Evolutionary conservation across 2,113 vertebrate genomes (phyloP).

Genomic region (Pimephales promelas): DNA sequence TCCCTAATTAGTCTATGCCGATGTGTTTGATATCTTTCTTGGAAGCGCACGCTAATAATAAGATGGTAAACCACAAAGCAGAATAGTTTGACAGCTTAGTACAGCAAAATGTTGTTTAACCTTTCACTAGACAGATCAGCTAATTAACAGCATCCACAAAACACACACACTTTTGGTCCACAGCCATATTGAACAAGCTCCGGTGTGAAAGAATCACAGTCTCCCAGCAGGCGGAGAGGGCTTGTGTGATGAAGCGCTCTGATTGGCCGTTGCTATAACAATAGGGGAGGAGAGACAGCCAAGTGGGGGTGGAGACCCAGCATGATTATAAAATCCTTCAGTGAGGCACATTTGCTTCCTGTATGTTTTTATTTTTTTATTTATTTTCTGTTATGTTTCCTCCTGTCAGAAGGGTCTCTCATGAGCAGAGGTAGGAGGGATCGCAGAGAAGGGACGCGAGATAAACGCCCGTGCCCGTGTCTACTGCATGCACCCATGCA

Average conservation of each 20-base stretch:
- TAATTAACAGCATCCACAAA: slow-evolving; percentile 38
- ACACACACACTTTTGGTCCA: slow-evolving; percentile 45
- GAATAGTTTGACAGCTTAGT: slow-evolving; percentile 14
- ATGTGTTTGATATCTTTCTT: neutral
- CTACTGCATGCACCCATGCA: slow-evolving; percentile 7
- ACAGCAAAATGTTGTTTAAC: neutral
- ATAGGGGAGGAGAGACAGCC: slow-evolving; percentile 66
- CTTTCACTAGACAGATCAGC: slow-evolving; percentile 28
- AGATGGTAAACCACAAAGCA: slow-evolving; percentile 21
- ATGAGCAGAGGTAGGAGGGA: slow-evolving; percentile 28
- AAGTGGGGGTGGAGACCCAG: slow-evolving; percentile 67
- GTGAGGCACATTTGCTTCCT: slow-evolving; percentile 66
- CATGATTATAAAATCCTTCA: slow-evolving; percentile 71
- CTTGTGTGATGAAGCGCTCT: slow-evolving; percentile 43
- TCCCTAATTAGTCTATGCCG: slow-evolving; percentile 11
- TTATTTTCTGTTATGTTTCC: slow-evolving; percentile 46
- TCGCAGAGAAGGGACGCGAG: slow-evolving; percentile 21
- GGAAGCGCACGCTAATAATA: neutral
- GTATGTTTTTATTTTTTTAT: slow-evolving; percentile 54
- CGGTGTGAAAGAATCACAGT: slow-evolving; percentile 64
- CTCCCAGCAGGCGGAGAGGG: slow-evolving; percentile 61
- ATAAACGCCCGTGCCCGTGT: neutral
- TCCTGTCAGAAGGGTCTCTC: slow-evolving; percentile 38
- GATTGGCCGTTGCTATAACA: slow-evolving; percentile 78
- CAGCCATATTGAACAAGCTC: slow-evolving; percentile 49